These are phyloP conservation scores for Dermatemys mawii DNA, from an alignment of 2,113 vertebrate genomes.

Conservation along the genomic window DNA sequence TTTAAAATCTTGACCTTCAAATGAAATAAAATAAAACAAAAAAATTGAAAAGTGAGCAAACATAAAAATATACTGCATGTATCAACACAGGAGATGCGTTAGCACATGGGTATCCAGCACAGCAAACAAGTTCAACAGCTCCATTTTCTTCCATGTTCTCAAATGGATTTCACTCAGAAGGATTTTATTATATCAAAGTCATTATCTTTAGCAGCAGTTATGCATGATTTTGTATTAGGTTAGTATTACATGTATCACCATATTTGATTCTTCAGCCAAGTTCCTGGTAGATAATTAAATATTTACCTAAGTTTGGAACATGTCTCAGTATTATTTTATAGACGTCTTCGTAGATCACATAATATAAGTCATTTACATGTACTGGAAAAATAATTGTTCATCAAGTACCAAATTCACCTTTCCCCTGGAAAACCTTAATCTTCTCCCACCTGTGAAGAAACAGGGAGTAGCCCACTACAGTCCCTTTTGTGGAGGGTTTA, in stretches of 20 bases:
- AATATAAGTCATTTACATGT: background rate
- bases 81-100: rapidly evolving
- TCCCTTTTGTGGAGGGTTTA: no score
- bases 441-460: background rate
- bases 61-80: background rate
- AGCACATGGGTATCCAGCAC: rapidly evolving
- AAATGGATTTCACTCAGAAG: background rate
- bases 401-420: rapidly evolving
- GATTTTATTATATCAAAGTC: background rate
- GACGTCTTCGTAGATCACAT: rapidly evolving
- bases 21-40: background rate
- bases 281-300: conserved; percentile 16
- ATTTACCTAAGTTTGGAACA: background rate
- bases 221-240: background rate
- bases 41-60: background rate
- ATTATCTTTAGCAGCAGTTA: background rate
- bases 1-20: background rate
- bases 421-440: background rate
- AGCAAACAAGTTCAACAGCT: background rate
- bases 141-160: background rate
- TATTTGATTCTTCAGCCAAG: background rate
- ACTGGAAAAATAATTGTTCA: background rate
- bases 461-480: no score
- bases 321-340: background rate
- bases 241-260: background rate